Base-by-base conservation (phyloP, 1,140 invertebrate species). In the Bombus ignitus region DNA sequence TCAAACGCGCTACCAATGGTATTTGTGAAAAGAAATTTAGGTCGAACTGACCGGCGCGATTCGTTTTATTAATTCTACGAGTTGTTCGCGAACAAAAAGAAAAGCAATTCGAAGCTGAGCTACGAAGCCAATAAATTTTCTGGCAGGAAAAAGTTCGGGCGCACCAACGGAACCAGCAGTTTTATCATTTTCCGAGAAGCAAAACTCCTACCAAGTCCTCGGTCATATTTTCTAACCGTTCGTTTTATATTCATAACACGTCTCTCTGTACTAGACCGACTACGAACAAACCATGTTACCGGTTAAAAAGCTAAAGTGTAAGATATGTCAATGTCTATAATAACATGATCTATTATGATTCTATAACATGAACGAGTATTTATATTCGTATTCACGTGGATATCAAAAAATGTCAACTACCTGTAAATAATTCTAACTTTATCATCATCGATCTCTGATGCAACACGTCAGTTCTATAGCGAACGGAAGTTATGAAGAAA, bases 221-320 rank as follows among this genome's bases (percentile, higher is more conserved):
- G 62, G 37, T 0, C 66, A 13, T 79, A 79, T 84, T 79, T 84
- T 68, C 66, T 57, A 59, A 32, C 10, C 62, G 28, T 59, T 59
- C 82, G 75, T 84, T 84, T 84, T 84, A 79, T 84, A 84, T 84
- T 84, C 82, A 79, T 79, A 66, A 72, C 47, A 13, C 18, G 81
- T 57, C 25, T 68, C 37, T 25, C 66, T 44, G 35, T 39, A n/a
- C 6, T 18, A 12, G 32, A 15, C n/a, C 39, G 8, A 65, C 25
- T 42, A 18, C 39, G 32, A 62, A 47, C 77, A 75, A 66, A 68
- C 28, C 62, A 15, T 9, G 66, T 84, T 79, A 79, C 32, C 53
- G 39, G 74, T 35, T 83, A 22, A 22, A 37, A 59, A 84, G 53
- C 72, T 32, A 79, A 84, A 79, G 79, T 32, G 53, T 42, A 44